Percentiles rank a stretch among this genome's conserved stretches.
Conservation (phyloP, 2,797 vertebrate species). For the Mormyrus proboscirostris region DNA sequence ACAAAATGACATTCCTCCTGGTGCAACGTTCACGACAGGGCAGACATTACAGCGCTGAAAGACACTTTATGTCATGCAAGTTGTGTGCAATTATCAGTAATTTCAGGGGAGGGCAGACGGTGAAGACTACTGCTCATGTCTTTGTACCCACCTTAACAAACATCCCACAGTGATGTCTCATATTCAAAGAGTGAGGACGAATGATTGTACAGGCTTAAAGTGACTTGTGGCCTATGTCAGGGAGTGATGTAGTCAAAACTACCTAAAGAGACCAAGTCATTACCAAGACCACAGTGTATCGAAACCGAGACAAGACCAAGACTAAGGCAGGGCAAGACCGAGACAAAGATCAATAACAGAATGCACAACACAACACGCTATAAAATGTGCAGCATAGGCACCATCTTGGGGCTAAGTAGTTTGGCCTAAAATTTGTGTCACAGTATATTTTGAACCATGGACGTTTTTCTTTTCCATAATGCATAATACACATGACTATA, state of each 20-base stretch:
- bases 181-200: slow-evolving; percentile 26
- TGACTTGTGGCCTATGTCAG: not conserved
- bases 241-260: too few species aligned
- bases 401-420: not conserved
- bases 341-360: not conserved
- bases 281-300: too few species aligned
- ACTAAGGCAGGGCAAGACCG: not conserved
- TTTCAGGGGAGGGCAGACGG: not conserved
- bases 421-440: not conserved
- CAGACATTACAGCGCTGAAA: not conserved
- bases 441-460: not conserved
- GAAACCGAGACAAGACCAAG: not conserved
- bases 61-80: not conserved
- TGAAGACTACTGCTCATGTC: not conserved
- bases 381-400: not conserved
- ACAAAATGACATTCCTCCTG: not conserved
- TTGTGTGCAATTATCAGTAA: not conserved
- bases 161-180: not conserved
- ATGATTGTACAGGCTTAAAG: slow-evolving; percentile 34
- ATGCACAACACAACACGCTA: not conserved
- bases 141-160: not conserved
- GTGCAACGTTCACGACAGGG: not conserved
- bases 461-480: not conserved
- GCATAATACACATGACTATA: not conserved
- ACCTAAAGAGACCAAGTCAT: too few species aligned